A percentile compares a stretch with the other conserved stretches of the same genome.
Evolutionary conservation across 53 echinoderm and acorn worm species (phyloP).

Genomic region (Hippasteria phrygiana): DNA sequence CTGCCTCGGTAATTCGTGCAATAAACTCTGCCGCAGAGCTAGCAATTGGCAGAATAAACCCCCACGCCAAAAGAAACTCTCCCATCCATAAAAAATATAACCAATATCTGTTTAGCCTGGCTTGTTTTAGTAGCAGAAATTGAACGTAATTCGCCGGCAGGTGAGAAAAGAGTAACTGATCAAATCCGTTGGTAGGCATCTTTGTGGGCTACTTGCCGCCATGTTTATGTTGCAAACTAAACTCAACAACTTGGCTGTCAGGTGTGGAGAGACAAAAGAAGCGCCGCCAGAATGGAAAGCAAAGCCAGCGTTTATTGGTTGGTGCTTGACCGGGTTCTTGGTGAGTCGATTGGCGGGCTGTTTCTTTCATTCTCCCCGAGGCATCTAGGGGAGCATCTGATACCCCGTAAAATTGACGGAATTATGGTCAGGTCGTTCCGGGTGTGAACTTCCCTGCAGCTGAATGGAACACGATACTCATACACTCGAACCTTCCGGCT

Average conservation of each 20-base stretch:
- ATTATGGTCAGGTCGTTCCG: constrained; percentile 27
- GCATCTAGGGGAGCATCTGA: constrained; percentile 26
- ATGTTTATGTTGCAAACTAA: constrained; percentile 63
- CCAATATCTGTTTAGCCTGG: not conserved
- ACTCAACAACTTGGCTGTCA: constrained; percentile 27
- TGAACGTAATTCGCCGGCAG: constrained; percentile 45
- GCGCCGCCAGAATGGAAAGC: constrained; percentile 19
- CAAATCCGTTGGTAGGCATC: constrained; percentile 22
- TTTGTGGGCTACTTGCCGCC: constrained; percentile 16
- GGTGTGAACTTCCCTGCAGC: constrained; percentile 52
- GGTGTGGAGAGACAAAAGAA: constrained; percentile 34
- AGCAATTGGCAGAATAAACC: constrained; percentile 66
- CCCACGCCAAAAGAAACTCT: not conserved
- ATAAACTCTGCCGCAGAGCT: constrained; percentile 53
- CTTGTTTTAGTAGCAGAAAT: constrained; percentile 36
- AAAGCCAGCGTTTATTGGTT: not conserved
- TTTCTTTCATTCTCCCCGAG: not conserved
- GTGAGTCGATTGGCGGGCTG: constrained; percentile 1
- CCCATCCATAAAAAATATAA: not conserved
- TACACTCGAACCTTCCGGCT: constrained; percentile 11
- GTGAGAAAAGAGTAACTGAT: constrained; percentile 55
- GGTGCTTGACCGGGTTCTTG: not conserved
- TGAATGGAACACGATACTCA: constrained; percentile 27
- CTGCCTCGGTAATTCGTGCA: constrained; percentile 45
- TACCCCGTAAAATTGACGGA: constrained; percentile 43